phyloP scores from a whole-genome alignment of 2,888 invertebrate genomes.

The Spilarctia lutea region DNA sequence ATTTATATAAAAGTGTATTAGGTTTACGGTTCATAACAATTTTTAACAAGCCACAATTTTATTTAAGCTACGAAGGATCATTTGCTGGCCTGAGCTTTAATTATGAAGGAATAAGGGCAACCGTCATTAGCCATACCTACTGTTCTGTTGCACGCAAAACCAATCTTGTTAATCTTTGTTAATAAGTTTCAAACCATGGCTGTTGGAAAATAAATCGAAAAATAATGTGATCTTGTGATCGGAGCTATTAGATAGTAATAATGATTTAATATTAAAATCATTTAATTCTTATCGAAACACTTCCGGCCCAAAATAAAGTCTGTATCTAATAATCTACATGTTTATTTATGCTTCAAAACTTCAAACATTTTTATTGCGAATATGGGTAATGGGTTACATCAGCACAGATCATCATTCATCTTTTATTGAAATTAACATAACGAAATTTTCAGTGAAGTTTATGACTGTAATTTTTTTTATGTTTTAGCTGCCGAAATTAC shows the following conservation, averaged over 20 bases:
- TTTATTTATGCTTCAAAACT: neutral
- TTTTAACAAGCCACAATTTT: slow-evolving; percentile 10
- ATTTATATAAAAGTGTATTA: slow-evolving; percentile 15
- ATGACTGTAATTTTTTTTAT: too few relatives aligned
- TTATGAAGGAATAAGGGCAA: slow-evolving; percentile 17
- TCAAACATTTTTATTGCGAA: too few relatives aligned
- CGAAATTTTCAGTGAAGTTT: too few relatives aligned
- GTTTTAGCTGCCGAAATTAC: too few relatives aligned
- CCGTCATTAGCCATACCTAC: slow-evolving; percentile 11
- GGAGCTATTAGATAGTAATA: neutral
- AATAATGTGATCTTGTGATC: neutral
- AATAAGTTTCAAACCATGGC: neutral
- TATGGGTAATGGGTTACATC: too few relatives aligned
- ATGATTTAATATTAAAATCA: neutral
- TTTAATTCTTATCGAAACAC: neutral
- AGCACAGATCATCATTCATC: too few relatives aligned
- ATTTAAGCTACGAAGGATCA: slow-evolving; percentile 6
- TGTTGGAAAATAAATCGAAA: neutral
- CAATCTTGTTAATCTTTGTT: neutral
- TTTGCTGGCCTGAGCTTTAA: slow-evolving; percentile 9
- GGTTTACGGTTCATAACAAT: neutral
- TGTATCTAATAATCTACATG: neutral
- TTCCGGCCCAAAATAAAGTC: neutral
- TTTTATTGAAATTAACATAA: too few relatives aligned
- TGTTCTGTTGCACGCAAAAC: slow-evolving; percentile 14